Evolutionary conservation across 2,113 vertebrate species (phyloP), one percentile per base, ranked within the genome.

Genomic region (Platycercus adscitus): DNA sequence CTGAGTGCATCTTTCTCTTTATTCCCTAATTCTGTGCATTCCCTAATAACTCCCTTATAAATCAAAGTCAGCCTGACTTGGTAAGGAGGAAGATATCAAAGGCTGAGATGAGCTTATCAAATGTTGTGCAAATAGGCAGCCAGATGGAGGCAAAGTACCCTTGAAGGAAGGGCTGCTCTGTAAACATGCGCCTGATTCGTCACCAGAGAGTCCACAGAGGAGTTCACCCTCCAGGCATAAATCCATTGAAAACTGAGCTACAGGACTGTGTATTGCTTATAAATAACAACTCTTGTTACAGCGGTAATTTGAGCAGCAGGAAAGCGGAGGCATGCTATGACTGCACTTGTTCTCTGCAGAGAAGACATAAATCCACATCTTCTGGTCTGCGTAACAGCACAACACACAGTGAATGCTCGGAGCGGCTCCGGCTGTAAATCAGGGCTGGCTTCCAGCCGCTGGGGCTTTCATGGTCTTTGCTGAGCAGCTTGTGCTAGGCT

Each of bases 291-390:
- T 91, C 81, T 88, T 81, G 78, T 90, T 81, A 61, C 92, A 90
- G 58, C 52, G 71, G 89, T 87, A 77, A 90, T 64, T 49, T 28
- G 92, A 84, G 82, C 92, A 87, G 82, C 29, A 0, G 92, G 94
- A 43, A 92, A 87, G 91, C 6, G 2, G 79, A 84, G 92, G 12
- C 82, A 87, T 47, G 78, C 91, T 76, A 89, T 26, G 82, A 72
- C 69, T 86, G 78, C 92, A 80, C 92, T 90, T 92, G 86, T 92
- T 84, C 86, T 94, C 73, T 69, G 73, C 89, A 77, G 78, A 84
- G 92, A 69, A 68, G 85, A 56, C 86, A 89, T 83, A 94, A 95
- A 93, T 83, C 89, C 78, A 41, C 78, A 55, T 86, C 52, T 80
- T 66, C 79, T 81, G 43, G 7, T 72, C 73, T 80, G 86, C 7